Percentiles rank a stretch among this genome's conserved stretches.
These are phyloP conservation scores for Dysdera silvatica DNA, from an alignment of 1,140 invertebrate genomes.

Conservation along the genomic window DNA sequence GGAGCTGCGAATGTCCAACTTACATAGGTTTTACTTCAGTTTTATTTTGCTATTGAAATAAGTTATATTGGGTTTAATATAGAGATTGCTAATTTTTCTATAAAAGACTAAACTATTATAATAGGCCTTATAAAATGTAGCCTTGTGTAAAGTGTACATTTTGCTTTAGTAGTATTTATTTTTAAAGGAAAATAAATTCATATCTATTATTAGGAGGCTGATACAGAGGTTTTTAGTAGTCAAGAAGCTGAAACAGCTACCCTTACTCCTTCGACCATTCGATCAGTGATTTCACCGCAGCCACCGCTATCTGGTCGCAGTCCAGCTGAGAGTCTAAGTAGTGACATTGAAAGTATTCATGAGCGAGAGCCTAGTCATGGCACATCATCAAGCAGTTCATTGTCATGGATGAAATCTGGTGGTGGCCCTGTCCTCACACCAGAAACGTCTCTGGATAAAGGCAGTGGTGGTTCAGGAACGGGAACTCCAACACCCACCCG, in stretches of 20 bases:
- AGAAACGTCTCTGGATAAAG: conserved; percentile 22
- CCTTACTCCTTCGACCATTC: conserved; percentile 29
- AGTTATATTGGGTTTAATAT: too few relatives aligned
- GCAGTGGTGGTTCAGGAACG: conserved; percentile 15
- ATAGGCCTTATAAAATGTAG: too few relatives aligned
- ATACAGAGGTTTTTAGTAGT: conserved; percentile 26
- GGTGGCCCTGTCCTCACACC: conserved; percentile 11
- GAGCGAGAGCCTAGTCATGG: conserved; percentile 3
- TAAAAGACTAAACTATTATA: too few relatives aligned
- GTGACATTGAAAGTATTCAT: conserved; percentile 25
- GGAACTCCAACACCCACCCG: conserved; percentile 25
- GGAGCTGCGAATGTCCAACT: too few relatives aligned
- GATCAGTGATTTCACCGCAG: conserved; percentile 28
- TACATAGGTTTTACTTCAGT: too few relatives aligned
- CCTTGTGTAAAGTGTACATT: too few relatives aligned
- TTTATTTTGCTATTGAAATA: too few relatives aligned
- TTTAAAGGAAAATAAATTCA: neutral
- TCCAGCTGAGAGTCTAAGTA: conserved; percentile 24
- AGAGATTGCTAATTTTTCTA: too few relatives aligned
- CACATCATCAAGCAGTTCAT: neutral
- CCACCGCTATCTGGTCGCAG: conserved; percentile 15
- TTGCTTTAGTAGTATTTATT: too few relatives aligned
- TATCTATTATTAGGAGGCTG: conserved; percentile 13
- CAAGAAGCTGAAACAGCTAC: conserved; percentile 28
- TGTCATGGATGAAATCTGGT: conserved; percentile 7